Conservation (phyloP, 2,797 vertebrate genomes). For the Semaprochilodus insignis region DNA sequence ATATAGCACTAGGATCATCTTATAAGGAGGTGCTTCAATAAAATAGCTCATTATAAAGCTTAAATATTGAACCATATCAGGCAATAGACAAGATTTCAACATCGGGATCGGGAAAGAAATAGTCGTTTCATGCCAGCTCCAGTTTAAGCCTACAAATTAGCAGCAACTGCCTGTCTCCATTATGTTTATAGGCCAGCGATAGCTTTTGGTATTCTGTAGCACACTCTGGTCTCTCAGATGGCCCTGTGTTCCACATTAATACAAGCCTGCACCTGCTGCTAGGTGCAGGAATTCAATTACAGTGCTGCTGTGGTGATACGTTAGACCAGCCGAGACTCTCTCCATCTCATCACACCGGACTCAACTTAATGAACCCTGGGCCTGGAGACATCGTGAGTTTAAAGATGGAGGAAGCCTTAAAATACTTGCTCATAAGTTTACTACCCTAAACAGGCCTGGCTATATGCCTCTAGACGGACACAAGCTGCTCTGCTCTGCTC, state of each 20-base stretch:
- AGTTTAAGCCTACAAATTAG: slow-evolving; percentile 14
- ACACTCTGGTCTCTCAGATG: slow-evolving; percentile 46
- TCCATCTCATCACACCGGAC: slow-evolving; percentile 53
- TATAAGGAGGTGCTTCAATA: no score
- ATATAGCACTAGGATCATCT: no score
- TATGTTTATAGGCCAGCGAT: not conserved
- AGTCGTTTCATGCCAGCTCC: no score
- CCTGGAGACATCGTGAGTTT: slow-evolving; percentile 25
- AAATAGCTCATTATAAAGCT: no score
- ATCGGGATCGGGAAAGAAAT: no score
- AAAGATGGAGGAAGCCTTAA: slow-evolving; percentile 43
- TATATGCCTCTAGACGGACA: not conserved
- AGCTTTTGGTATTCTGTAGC: slow-evolving; percentile 51
- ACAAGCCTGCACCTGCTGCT: slow-evolving; percentile 54
- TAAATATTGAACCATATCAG: no score
- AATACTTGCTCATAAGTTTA: slow-evolving; percentile 31
- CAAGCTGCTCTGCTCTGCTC: no score
- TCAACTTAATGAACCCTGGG: slow-evolving; percentile 57
- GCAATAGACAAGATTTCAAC: no score
- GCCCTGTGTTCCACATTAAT: slow-evolving; percentile 56
- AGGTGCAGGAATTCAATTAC: slow-evolving; percentile 66
- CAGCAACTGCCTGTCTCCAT: slow-evolving; percentile 15
- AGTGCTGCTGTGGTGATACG: slow-evolving; percentile 42
- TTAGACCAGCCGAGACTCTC: slow-evolving; percentile 41
- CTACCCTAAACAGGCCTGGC: not conserved